phyloP scores from a whole-genome alignment of 2,113 vertebrate genomes.

The Cyprinus carpio region DNA sequence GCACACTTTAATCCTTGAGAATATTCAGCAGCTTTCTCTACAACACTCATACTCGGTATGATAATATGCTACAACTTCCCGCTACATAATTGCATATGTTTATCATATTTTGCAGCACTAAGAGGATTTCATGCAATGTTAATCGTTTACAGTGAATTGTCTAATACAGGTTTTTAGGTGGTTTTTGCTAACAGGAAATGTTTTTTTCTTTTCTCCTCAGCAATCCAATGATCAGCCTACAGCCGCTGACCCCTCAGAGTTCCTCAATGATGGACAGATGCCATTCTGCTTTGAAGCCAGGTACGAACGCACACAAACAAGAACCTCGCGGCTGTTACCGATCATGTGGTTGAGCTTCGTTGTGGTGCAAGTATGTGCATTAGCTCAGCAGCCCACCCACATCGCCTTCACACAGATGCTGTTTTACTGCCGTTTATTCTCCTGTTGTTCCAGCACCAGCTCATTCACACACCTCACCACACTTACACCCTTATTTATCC shows the following conservation, averaged over 20 bases:
- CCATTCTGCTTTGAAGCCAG: conserved; percentile 96
- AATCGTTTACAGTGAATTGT: too few relatives aligned
- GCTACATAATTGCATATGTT: too few relatives aligned
- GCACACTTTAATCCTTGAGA: too few relatives aligned
- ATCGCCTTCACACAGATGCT: conserved; percentile 64
- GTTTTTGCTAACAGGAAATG: not conserved
- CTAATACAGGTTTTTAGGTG: not conserved
- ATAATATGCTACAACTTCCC: too few relatives aligned
- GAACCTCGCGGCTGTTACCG: conserved; percentile 9
- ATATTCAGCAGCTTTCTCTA: too few relatives aligned
- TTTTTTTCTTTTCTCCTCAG: conserved; percentile 53
- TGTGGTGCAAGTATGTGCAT: conserved; percentile 50
- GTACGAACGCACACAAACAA: conserved; percentile 69
- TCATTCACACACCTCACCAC: conserved; percentile 10
- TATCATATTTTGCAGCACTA: too few relatives aligned
- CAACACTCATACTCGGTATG: too few relatives aligned
- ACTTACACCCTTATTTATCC: not conserved
- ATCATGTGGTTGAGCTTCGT: conserved; percentile 30
- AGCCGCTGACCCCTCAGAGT: conserved; percentile 73
- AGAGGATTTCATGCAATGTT: too few relatives aligned
- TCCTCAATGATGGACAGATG: conserved; percentile 81
- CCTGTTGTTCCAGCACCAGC: conserved; percentile 62
- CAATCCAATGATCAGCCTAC: conserved; percentile 73
- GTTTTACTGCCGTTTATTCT: conserved; percentile 61
- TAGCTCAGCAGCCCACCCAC: conserved; percentile 69